These are phyloP conservation scores for Boleophthalmus pectinirostris DNA, from an alignment of 2,113 vertebrate genomes.

Conservation along the genomic window DNA sequence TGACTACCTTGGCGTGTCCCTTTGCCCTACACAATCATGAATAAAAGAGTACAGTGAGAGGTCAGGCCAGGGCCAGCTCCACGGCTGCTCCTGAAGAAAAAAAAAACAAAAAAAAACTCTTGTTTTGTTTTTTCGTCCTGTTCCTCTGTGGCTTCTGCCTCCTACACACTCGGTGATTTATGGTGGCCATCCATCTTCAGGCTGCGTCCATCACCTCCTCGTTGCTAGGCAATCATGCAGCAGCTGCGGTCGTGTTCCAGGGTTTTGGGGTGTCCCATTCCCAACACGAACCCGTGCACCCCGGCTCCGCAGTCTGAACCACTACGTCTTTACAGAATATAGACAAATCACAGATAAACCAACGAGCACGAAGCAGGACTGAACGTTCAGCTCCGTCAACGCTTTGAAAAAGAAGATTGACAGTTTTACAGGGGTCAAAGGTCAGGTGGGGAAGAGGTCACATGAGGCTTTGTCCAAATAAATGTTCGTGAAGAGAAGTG, in stretches of 20 bases:
- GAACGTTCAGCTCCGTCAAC: too few species aligned
- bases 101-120: slow-evolving; percentile 60
- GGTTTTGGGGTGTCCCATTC: slow-evolving; percentile 44
- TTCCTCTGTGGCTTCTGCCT: slow-evolving; percentile 52
- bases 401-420: not conserved
- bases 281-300: slow-evolving; percentile 26
- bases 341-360: not conserved
- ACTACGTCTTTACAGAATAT: not conserved
- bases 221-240: slow-evolving; percentile 98
- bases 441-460: not conserved
- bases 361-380: too few species aligned
- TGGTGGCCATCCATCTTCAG: slow-evolving; percentile 98
- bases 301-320: not conserved
- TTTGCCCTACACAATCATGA: slow-evolving; percentile 71
- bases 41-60: slow-evolving; percentile 72
- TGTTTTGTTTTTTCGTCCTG: slow-evolving; percentile 86
- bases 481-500: not conserved
- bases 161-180: slow-evolving; percentile 91
- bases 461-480: not conserved
- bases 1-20: slow-evolving; percentile 44
- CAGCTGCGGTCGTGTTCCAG: slow-evolving; percentile 87
- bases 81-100: slow-evolving; percentile 10
- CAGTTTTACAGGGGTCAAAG: not conserved
- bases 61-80: slow-evolving; percentile 56
- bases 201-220: slow-evolving; percentile 95